Evolutionary conservation across 2,113 vertebrate genomes (phyloP), one percentile per base, ranked within the genome.

Genomic region (Tenebrosternarchus preto): DNA sequence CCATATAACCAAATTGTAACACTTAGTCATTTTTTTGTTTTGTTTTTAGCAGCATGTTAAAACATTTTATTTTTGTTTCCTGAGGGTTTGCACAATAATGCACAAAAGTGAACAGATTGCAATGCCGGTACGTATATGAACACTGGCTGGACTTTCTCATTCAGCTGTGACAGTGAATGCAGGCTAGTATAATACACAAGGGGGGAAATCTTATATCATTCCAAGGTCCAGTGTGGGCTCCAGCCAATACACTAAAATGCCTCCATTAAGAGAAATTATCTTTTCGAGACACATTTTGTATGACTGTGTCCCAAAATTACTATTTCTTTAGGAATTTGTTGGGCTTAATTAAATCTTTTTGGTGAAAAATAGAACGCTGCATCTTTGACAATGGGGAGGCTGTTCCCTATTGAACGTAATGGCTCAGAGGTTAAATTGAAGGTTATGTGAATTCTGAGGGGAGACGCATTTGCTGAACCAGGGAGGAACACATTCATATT

Each of bases 261-360:
- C 81, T 90, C 92, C 86, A 91, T 93, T 92, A 92, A 87, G 90
- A 85, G 86, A 85, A 93, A 93, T 94, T 93, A 94, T 94, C 92
- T 93, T 92, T 89, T 91, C 89, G 87, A 89, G 88, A 88, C 92
- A 93, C 89, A 92, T 91, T 93, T 92, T 84, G 85, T 85, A 85
- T 91, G 89, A 92, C 89, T 90, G 89, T 90, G 68, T 92, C 91
- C 87, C 88, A 88, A 91, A 91, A 91, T 92, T 88, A 88, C 84
- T 81, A 85, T 90, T 92, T 89, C 88, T 91, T 92, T 92, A 89
- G 89, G 92, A 91, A 89, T 90, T 89, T 88, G 86, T 85, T 83
- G 86, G 85, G 85, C 90, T 93, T 93, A 90, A 92, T 92, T 93
- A 91, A 92, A 91, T 92, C 91, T 87, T 88, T 93, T 91, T 85